These are phyloP conservation scores for Drepana falcataria DNA, from an alignment of 2,888 invertebrate genomes.

Conservation along the genomic window DNA sequence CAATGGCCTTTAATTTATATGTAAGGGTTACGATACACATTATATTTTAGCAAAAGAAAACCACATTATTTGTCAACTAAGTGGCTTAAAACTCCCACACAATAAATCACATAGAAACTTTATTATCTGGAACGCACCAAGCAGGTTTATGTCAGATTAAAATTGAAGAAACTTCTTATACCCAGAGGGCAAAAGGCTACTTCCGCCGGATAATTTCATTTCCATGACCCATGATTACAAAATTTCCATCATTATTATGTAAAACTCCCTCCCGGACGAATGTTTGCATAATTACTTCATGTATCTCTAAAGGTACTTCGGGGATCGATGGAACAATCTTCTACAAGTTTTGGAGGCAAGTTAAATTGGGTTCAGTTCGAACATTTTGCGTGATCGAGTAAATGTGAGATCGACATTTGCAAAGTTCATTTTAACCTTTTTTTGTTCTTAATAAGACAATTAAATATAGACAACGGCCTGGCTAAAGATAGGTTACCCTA, in stretches of 20 bases:
- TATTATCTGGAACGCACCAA: background rate
- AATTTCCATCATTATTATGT: constrained; percentile 1
- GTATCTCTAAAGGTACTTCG: constrained; percentile 31
- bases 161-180: background rate
- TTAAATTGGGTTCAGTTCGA: constrained; percentile 46
- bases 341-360: constrained; percentile 34
- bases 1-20: too few relatives aligned
- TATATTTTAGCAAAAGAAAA: too few relatives aligned
- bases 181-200: background rate
- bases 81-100: too few relatives aligned
- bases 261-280: constrained; percentile 13
- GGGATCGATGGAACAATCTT: constrained; percentile 37
- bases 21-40: too few relatives aligned
- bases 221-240: background rate
- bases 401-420: constrained; percentile 25
- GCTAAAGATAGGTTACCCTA: too few relatives aligned
- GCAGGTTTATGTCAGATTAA: background rate
- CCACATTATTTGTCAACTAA: too few relatives aligned
- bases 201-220: background rate
- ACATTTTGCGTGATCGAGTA: constrained; percentile 37
- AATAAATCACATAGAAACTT: background rate
- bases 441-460: too few relatives aligned
- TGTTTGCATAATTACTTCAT: constrained; percentile 41
- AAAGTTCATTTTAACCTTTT: background rate
- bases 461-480: too few relatives aligned